These are phyloP conservation scores for Heliconius hewitsoni DNA, from an alignment of 1,140 invertebrate species.

Conservation along the genomic window DNA sequence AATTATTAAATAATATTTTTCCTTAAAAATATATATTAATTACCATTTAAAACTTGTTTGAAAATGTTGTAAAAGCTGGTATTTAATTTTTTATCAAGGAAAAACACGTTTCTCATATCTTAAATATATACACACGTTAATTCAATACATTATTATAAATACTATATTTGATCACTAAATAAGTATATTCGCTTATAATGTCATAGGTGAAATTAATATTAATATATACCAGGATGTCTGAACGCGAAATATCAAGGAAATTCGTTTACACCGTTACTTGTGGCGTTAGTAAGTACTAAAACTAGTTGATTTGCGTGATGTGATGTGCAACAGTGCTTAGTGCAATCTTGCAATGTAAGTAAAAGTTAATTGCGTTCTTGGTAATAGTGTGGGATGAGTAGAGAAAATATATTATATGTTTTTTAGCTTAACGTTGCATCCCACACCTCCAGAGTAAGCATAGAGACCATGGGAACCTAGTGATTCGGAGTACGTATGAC, in stretches of 20 bases:
- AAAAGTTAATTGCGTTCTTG: background rate
- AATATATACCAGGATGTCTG: background rate
- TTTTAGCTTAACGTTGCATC: too few species aligned
- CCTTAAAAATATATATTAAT: too few species aligned
- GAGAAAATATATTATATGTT: background rate
- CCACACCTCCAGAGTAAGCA: too few species aligned
- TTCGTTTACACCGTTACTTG: background rate
- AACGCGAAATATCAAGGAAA: conserved; percentile 1
- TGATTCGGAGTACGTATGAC: too few species aligned
- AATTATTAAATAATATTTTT: too few species aligned
- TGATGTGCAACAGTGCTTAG: background rate
- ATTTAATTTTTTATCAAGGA: too few species aligned
- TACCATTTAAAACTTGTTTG: too few species aligned
- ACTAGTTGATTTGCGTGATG: background rate
- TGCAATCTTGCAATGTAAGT: background rate
- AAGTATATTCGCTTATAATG: background rate
- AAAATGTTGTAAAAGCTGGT: too few species aligned
- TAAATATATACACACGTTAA: background rate
- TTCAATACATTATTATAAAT: background rate
- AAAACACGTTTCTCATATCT: too few species aligned
- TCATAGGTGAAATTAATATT: conserved; percentile 8
- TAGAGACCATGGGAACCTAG: too few species aligned
- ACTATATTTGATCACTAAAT: background rate
- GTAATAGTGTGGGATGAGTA: background rate
- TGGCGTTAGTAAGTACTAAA: background rate